These are phyloP conservation scores for Eucidaris tribuloides DNA, from an alignment of 35 echinoderm and acorn worm species.

Conservation along the genomic window DNA sequence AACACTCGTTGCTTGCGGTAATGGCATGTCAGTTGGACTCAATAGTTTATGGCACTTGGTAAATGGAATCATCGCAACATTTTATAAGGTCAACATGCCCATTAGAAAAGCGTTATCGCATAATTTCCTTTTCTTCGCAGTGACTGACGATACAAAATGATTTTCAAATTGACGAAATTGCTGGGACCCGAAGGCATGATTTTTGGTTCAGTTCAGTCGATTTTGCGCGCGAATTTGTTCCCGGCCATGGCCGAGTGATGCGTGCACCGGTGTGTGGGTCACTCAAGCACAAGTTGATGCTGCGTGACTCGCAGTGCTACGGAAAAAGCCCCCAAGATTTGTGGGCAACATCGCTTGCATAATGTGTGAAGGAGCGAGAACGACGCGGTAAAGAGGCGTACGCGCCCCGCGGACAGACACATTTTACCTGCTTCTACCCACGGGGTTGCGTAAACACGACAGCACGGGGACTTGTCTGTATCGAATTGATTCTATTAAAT, in stretches of 20 bases:
- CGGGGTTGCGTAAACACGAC: background rate
- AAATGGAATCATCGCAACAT: too few relatives aligned
- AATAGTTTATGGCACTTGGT: too few relatives aligned
- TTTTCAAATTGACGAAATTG: conserved; percentile 12
- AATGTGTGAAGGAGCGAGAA: too few relatives aligned
- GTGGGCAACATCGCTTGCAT: too few relatives aligned
- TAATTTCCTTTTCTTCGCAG: conserved; percentile 33
- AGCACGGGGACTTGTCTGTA: background rate
- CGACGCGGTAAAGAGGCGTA: too few relatives aligned
- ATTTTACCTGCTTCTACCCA: conserved; percentile 9
- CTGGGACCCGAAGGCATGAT: conserved; percentile 6
- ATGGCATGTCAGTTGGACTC: too few relatives aligned
- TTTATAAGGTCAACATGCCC: conserved; percentile 21
- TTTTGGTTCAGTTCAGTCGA: conserved; percentile 17
- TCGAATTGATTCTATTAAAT: conserved; percentile 28
- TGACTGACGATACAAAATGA: conserved; percentile 18
- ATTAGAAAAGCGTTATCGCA: conserved; percentile 34
- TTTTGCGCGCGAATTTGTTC: conserved; percentile 14
- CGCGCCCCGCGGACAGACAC: background rate
- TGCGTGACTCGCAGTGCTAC: too few relatives aligned
- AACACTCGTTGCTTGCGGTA: too few relatives aligned
- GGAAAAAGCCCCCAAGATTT: too few relatives aligned
- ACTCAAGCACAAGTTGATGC: too few relatives aligned
- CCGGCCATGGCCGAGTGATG: too few relatives aligned
- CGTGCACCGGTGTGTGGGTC: too few relatives aligned